A percentile compares a stretch with the other conserved stretches of the same genome.
phyloP scores from a whole-genome alignment of 2,797 vertebrate genomes.

The Myoxocephalus aenaeus region DNA sequence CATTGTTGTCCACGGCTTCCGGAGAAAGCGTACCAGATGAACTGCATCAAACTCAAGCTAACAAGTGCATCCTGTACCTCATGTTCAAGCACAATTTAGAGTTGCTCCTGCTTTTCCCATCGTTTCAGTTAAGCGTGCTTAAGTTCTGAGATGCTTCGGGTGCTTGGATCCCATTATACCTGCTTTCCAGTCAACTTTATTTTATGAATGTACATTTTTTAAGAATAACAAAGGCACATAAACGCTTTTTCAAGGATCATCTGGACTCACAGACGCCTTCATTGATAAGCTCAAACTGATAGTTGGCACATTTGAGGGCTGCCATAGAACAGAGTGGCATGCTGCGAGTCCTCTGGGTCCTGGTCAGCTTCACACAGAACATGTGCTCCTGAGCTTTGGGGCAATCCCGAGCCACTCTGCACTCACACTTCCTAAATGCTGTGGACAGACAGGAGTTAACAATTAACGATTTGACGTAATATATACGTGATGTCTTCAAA shows the following conservation, averaged over 20 bases:
- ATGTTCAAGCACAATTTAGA: not conserved
- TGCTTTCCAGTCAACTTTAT: not conserved
- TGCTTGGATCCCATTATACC: not conserved
- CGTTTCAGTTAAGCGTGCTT: not conserved
- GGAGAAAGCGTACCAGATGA: not conserved
- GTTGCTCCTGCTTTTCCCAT: not conserved
- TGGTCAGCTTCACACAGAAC: conserved; percentile 79
- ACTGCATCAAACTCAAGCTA: not conserved
- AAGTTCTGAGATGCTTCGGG: not conserved
- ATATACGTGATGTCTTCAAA: not conserved
- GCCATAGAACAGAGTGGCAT: conserved; percentile 79
- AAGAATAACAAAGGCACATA: not conserved
- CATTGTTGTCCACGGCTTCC: not conserved
- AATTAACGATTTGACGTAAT: not conserved
- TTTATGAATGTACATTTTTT: not conserved
- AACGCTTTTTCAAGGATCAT: conserved; percentile 28
- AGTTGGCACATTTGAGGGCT: conserved; percentile 73
- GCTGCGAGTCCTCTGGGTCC: conserved; percentile 61
- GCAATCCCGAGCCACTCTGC: conserved; percentile 73
- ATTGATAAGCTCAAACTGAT: conserved; percentile 71
- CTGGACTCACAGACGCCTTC: conserved; percentile 68
- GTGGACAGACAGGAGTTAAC: conserved; percentile 11
- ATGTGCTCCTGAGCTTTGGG: conserved; percentile 25
- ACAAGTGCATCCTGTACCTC: not conserved
- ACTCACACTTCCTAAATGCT: conserved; percentile 77